phyloP scores from a whole-genome alignment of 1,140 invertebrate genomes.

The Aphelenchoides besseyi region DNA sequence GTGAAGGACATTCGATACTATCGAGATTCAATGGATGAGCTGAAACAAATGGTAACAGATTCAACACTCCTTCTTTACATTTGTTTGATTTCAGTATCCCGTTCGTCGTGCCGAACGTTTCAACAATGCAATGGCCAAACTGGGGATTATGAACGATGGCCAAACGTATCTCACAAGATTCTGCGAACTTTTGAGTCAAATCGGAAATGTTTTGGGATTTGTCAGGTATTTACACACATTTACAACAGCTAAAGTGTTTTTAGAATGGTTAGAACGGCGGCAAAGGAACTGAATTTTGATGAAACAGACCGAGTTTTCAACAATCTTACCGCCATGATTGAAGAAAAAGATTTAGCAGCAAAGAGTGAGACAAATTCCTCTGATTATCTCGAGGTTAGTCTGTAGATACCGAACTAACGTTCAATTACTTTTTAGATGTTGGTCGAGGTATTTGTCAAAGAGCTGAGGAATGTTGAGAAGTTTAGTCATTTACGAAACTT shows the following conservation, averaged over 20 bases:
- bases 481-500: slow-evolving; percentile 89
- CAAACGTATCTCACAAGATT: slow-evolving; percentile 83
- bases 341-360: slow-evolving; percentile 69
- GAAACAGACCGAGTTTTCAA: not conserved
- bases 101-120: slow-evolving; percentile 92
- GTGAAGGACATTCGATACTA: slow-evolving; percentile 78
- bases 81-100: slow-evolving; percentile 65
- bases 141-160: slow-evolving; percentile 79
- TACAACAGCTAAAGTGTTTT: not conserved
- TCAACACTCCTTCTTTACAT: slow-evolving; percentile 11
- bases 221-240: slow-evolving; percentile 78
- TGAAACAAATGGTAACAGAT: slow-evolving; percentile 45
- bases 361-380: no score
- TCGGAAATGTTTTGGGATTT: slow-evolving; percentile 91
- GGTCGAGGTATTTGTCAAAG: slow-evolving; percentile 84
- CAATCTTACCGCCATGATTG: slow-evolving; percentile 27
- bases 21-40: slow-evolving; percentile 69
- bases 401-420: slow-evolving; percentile 24
- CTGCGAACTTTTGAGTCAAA: slow-evolving; percentile 67
- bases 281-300: not conserved
- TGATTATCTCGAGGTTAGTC: no score
- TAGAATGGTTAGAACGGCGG: not conserved
- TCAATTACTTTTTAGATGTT: slow-evolving; percentile 69
- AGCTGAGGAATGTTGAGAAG: slow-evolving; percentile 75
- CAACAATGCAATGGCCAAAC: slow-evolving; percentile 81